Evolutionary conservation across 2,888 invertebrate species (phyloP), one percentile per base, ranked within the genome.

Genomic region (Parnassius mnemosyne): DNA sequence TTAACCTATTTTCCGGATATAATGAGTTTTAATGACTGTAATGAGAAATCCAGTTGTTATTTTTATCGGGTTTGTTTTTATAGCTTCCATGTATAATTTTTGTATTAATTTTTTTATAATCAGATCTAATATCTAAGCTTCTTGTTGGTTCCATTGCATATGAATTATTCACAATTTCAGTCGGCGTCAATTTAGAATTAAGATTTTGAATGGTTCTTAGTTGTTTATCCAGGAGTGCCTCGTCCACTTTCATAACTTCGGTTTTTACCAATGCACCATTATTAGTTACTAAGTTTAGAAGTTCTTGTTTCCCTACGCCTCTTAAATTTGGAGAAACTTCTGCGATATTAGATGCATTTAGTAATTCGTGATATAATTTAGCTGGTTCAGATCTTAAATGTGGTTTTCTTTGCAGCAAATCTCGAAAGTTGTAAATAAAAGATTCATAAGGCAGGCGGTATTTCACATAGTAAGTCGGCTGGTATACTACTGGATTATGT

Each of bases 381-480:
- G 62, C 63, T 0, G 81, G 81, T 56, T 80, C 64, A 0, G 65
- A 61, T 57, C 71, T 75, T 10, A 84, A 60, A 43, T 73, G 50
- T 5, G 84, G 81, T 46, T 78, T 76, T 20, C 65, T 65, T 12
- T 57, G 10, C 9, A 82, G 46, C 44, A 85, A 57, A 13, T 71
- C 66, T 43, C 76, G 67, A 25, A 79, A 62, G 34, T 75, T 78
- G 0, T 68, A 61, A 12, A 83, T 54, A 56, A 85, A 85, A 1
- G 68, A 68, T 9, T 68, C 49, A 55, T 83, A 82, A 10, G 87
- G 85, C 16, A 87, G 65, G 63, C 75, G 78, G 56, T 85, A 87
- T 73, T 86, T 87, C 0, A 87, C 80, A 63, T 80, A 85, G 68
- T 82, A 83, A 10, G 75, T 71, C 3, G 85, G 82, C 49, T 81